Conservation (phyloP, 2,797 vertebrate species). For the Phyllotis vaccarum region DNA sequence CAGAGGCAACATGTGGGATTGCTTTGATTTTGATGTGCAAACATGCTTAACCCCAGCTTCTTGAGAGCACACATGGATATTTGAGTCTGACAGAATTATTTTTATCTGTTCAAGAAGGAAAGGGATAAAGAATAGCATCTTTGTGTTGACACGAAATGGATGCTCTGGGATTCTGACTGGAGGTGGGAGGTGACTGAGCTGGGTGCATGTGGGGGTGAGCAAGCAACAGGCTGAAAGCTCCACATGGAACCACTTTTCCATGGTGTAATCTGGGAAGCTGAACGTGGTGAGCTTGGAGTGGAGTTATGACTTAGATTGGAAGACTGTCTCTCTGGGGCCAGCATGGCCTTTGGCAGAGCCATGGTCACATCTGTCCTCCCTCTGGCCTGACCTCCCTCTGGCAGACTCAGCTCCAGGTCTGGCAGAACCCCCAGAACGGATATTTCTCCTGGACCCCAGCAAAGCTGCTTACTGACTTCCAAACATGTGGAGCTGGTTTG, state of each 20-base stretch:
- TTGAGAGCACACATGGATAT: constrained; percentile 37
- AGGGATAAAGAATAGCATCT: constrained; percentile 69
- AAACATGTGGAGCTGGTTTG: constrained; percentile 73
- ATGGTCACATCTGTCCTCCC: constrained; percentile 68
- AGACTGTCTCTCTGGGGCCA: constrained; percentile 55
- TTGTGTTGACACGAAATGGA: constrained; percentile 52
- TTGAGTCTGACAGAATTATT: constrained; percentile 66
- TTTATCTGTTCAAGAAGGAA: constrained; percentile 64
- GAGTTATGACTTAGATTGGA: constrained; percentile 63
- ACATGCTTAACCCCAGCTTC: constrained; percentile 43
- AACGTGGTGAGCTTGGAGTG: constrained; percentile 59
- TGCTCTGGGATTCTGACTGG: constrained; percentile 9
- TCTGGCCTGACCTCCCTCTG: constrained; percentile 65
- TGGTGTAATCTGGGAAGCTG: constrained; percentile 70
- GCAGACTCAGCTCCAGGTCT: constrained; percentile 68
- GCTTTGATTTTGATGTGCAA: constrained; percentile 50
- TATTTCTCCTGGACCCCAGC: constrained; percentile 72
- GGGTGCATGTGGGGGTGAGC: background rate
- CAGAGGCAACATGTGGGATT: constrained; percentile 52
- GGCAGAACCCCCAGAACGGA: constrained; percentile 73
- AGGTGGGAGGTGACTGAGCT: background rate
- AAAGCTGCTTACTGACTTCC: constrained; percentile 67
- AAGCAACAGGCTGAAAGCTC: background rate
- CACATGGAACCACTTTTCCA: constrained; percentile 78
- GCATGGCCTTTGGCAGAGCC: constrained; percentile 69